These are phyloP conservation scores for Idris sp. DNA, from an alignment of 1,140 invertebrate genomes.

Conservation along the genomic window DNA sequence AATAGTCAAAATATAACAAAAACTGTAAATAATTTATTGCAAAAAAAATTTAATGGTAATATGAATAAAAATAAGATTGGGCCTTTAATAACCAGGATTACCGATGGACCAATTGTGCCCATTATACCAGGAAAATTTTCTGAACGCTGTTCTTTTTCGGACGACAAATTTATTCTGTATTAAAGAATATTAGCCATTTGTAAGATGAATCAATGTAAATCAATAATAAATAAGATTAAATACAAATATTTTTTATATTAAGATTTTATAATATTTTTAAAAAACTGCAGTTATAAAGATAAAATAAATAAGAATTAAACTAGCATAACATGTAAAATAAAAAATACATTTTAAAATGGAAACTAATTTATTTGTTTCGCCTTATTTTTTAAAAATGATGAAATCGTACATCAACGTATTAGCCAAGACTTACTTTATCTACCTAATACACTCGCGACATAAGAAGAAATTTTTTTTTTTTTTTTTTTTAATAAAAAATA, in stretches of 20 bases:
- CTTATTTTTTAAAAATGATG: constrained; percentile 54
- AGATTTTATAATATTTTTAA: constrained; percentile 1
- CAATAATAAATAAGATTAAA: too few species aligned
- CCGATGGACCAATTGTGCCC: constrained; percentile 65
- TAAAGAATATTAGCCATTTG: neutral
- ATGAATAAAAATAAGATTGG: constrained; percentile 66
- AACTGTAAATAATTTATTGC: constrained; percentile 65
- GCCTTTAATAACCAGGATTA: constrained; percentile 70
- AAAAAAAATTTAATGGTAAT: constrained; percentile 57
- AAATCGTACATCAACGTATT: constrained; percentile 52
- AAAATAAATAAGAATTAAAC: neutral
- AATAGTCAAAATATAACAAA: constrained; percentile 24
- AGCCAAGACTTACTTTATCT: constrained; percentile 46
- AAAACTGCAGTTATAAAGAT: neutral
- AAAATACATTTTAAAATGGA: neutral
- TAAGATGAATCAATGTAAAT: too few species aligned
- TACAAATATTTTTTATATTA: constrained; percentile 9
- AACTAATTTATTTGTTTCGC: constrained; percentile 19
- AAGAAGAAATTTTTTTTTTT: constrained; percentile 33
- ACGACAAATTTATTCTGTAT: neutral
- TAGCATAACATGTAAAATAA: neutral
- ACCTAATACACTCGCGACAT: constrained; percentile 37
- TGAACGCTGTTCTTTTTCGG: neutral
- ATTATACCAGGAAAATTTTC: constrained; percentile 22
- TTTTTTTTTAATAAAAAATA: constrained; percentile 49